These are phyloP conservation scores for Idaea aversata DNA, from an alignment of 2,888 invertebrate species.

Conservation along the genomic window DNA sequence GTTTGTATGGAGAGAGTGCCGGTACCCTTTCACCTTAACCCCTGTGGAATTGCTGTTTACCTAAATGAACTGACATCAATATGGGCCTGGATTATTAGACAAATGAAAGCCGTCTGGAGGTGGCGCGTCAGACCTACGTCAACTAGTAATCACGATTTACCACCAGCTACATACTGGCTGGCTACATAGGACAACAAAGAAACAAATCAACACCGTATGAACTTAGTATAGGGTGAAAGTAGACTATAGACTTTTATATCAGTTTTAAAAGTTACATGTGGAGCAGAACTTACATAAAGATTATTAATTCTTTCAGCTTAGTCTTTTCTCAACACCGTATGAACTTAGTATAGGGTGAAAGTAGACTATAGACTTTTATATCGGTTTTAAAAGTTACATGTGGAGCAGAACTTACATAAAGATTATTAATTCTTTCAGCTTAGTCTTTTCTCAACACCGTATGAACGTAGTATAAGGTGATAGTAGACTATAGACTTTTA, in stretches of 20 bases:
- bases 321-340: conserved; percentile 45
- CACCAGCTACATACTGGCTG: too few species aligned
- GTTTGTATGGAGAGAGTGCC: too few species aligned
- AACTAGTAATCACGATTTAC: conserved; percentile 57
- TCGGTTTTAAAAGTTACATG: too few species aligned
- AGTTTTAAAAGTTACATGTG: too few species aligned
- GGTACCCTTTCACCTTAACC: too few species aligned
- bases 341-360: conserved; percentile 17
- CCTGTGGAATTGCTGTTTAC: background rate
- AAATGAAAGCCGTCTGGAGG: conserved; percentile 27
- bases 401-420: too few species aligned
- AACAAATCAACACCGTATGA: conserved; percentile 48
- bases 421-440: too few species aligned
- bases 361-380: too few species aligned
- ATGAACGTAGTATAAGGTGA: background rate
- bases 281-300: too few species aligned
- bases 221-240: conserved; percentile 15
- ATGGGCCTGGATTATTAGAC: conserved; percentile 17
- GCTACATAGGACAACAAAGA: conserved; percentile 45
- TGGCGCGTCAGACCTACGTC: conserved; percentile 49
- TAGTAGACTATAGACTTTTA: background rate
- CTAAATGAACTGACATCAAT: background rate
- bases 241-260: too few species aligned
- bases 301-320: too few species aligned
- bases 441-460: conserved; percentile 47